Conservation (phyloP, 2,888 invertebrate genomes). For the Atrina japonica region DNA sequence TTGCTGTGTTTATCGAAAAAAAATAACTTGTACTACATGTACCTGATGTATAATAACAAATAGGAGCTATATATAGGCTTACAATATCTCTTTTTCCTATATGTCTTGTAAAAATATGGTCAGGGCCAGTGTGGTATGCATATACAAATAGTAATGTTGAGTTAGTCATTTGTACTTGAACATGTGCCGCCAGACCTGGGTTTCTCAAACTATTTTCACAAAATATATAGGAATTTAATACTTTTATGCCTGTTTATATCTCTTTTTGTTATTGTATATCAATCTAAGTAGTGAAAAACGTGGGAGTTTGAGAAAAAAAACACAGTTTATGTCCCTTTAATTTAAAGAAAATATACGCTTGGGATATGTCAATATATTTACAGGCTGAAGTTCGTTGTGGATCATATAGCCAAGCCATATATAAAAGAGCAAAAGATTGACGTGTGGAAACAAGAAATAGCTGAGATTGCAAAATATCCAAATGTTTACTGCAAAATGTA, state of each 20-base stretch:
- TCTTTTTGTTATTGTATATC: too few relatives aligned
- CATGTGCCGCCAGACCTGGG: neutral
- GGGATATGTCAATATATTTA: constrained; percentile 25
- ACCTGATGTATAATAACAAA: too few relatives aligned
- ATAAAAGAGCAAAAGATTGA: constrained; percentile 57
- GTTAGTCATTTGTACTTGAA: neutral
- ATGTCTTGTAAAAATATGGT: too few relatives aligned
- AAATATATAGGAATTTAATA: too few relatives aligned
- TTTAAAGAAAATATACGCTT: constrained; percentile 2
- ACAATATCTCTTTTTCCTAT: too few relatives aligned
- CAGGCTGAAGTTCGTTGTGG: constrained; percentile 65
- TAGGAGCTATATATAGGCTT: too few relatives aligned
- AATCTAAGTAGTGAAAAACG: too few relatives aligned
- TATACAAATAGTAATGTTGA: neutral
- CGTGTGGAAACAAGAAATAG: constrained; percentile 65
- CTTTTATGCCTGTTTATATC: too few relatives aligned
- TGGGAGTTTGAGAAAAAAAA: too few relatives aligned
- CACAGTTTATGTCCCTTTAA: neutral
- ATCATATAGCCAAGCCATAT: constrained; percentile 69
- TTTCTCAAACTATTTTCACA: too few relatives aligned
- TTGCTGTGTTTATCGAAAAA: too few relatives aligned
- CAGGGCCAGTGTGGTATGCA: too few relatives aligned
- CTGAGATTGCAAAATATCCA: constrained; percentile 57
- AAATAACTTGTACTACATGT: neutral
- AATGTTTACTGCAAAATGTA: constrained; percentile 69